phyloP scores from a whole-genome alignment of 2,888 invertebrate genomes.

The Orchesellides sinensis region DNA sequence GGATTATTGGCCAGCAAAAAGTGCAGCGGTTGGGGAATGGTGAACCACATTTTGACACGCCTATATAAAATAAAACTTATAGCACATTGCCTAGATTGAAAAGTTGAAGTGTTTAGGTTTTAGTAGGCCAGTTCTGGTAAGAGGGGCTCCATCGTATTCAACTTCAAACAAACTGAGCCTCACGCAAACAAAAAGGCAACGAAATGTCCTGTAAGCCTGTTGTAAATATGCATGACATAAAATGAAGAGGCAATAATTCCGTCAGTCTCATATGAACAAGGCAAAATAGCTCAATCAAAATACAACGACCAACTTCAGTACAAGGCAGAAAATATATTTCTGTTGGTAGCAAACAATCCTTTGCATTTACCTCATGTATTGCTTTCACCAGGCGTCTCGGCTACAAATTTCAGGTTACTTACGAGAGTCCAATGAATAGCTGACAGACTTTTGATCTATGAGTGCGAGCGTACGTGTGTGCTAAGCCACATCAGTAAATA shows the following conservation, averaged over 20 bases:
- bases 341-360: neutral
- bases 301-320: neutral
- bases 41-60: conserved; percentile 43
- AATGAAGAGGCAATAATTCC: no score
- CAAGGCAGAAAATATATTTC: neutral
- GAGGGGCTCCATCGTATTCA: conserved; percentile 23
- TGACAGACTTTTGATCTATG: neutral
- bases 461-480: no score
- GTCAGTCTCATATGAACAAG: no score
- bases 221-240: no score
- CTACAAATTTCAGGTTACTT: neutral
- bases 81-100: no score
- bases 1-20: conserved; percentile 45
- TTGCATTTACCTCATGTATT: no score
- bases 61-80: conserved; percentile 3
- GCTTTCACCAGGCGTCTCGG: neutral
- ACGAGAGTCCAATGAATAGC: neutral
- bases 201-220: neutral
- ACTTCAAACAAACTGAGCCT: conserved; percentile 16
- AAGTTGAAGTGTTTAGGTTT: no score
- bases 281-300: neutral
- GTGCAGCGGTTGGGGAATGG: no score
- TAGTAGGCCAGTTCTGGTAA: no score
- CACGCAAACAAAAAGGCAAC: conserved; percentile 22
- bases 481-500: no score